Base-by-base conservation (phyloP, 2,797 vertebrate species). In the Momotus momota region DNA sequence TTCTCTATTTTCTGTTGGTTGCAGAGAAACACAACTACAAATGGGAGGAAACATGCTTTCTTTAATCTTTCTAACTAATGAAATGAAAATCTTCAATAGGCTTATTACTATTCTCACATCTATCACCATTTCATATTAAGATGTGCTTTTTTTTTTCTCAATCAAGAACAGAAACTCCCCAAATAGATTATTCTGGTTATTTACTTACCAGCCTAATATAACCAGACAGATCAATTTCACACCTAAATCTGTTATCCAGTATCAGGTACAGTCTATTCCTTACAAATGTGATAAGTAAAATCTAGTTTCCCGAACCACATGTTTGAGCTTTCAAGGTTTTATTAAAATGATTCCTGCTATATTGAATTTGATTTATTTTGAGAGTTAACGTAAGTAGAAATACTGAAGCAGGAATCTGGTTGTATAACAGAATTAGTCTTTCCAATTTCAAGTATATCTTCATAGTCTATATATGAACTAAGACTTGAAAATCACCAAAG, bases 191-290 rank as follows among this genome's bases (percentile, higher is more conserved):
- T 72, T 88, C 43, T 71, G 26, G 4, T 86, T 88, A 65, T 79
- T 86, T 80, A 48, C 14, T 85, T 81, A 26, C 48, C 45, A 85
- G 12, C 8, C 14, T 87, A 75, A 92, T 79, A 21, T 51, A 93
- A 77, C 26, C 26, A 92, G 55, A 54, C 45, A 83, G 71, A 67
- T 48, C n/a, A 88, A 81, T 94, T 96, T 93, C 58, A 87, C 14
- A 70, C 33, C 43, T 87, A 85, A 95, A 82, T 88, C 46, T 87
- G 31, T 69, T 88, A 69, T 66, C 35, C 48, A 85, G 48, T 14
- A 26, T 38, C 26, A 46, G 29, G 3, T 46, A 49, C 31, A 64
- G 10, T 57, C 41, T 81, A 41, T 45, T 92, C 41, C 64, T 94
- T 77, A 61, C 23, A 67, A 72, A 10, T 10, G 3, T 54, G 48